Evolutionary conservation across 2,113 vertebrate genomes (phyloP).

Genomic region (Orycteropus afer): DNA sequence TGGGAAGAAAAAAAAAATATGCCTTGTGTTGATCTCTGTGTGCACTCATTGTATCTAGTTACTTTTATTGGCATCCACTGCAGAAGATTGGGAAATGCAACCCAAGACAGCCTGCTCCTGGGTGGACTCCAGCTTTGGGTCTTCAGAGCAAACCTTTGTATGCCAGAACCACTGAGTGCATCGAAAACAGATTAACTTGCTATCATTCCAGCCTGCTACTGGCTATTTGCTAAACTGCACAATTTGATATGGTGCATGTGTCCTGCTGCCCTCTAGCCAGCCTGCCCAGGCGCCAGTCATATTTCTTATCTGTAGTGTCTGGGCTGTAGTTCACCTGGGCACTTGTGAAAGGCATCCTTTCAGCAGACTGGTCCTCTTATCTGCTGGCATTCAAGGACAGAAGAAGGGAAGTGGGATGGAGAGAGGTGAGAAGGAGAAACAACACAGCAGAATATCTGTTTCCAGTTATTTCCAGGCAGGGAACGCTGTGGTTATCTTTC

Average conservation of each 20-base stretch:
- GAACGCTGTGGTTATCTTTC: not conserved
- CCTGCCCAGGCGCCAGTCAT: not conserved
- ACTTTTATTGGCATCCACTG: not conserved
- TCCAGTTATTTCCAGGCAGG: not conserved
- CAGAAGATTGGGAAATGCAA: not conserved
- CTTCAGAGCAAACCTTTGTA: not conserved
- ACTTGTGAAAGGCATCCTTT: not conserved
- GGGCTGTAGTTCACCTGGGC: slow-evolving; percentile 27
- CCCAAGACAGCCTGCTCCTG: not conserved
- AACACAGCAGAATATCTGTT: fast-evolving
- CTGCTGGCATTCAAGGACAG: slow-evolving; percentile 48
- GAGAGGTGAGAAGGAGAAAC: not conserved
- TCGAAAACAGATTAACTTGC: slow-evolving; percentile 36
- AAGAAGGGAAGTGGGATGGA: not conserved
- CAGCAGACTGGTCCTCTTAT: slow-evolving; percentile 30
- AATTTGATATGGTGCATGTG: slow-evolving; percentile 35
- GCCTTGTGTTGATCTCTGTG: not conserved
- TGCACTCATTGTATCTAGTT: not conserved
- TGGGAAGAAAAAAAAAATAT: not conserved
- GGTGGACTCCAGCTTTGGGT: not conserved
- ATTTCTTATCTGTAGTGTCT: slow-evolving; percentile 24
- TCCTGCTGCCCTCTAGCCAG: not conserved
- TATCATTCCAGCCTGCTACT: slow-evolving; percentile 25
- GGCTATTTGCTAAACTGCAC: slow-evolving; percentile 51
- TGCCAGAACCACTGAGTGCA: slow-evolving; percentile 36